Evolutionary conservation across 2,797 vertebrate species (phyloP), one percentile per base, ranked within the genome.

Genomic region (Acropternis orthonyx): DNA sequence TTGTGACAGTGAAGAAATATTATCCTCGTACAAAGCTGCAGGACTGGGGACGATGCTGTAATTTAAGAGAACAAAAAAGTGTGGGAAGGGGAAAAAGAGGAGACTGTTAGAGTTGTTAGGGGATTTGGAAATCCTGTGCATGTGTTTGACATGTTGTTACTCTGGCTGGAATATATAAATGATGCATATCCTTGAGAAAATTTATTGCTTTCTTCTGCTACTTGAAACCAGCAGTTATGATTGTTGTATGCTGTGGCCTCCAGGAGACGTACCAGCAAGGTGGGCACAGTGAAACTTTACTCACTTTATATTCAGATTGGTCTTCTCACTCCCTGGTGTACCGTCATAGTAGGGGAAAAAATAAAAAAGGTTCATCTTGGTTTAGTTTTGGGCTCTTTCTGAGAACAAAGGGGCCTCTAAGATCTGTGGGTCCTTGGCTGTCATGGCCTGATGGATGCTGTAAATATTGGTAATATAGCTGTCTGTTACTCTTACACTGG

Each of bases 81-180:
- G 7, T 46, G 51, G 28, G 36, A 81, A 86, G 43, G 69, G 15
- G 44, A 88, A 62, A 63, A 71, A 36, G 49, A 63, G 39, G 58
- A 83, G 65, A 36, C 22, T 66, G 58, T 83, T 93, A 62, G 14
- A 94, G 75, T 83, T 85, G 49, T 83, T 87, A 83, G 4, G 62
- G 75, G 82, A 72, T 85, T 92, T 96, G 62, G 58, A 93, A 88
- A 93, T 88, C 87, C 54, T 37, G 21, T 74, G 51, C 66, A 46
- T 78, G 43, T 89, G 82, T 88, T 80, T 73, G 55, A 85, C 54
- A 41, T 23, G 22, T 66, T 83, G n/a, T 90, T 93, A 37, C 43
- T 84, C 85, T 49, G 73, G 39, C 62, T 93, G 85, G 48, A 44
- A 80, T 63, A 75, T 14, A 62, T 68, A 66, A 87, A 61, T 0